These are phyloP conservation scores for Halocynthia roretzi DNA, from an alignment of 23 tunicate species.

Conservation along the genomic window DNA sequence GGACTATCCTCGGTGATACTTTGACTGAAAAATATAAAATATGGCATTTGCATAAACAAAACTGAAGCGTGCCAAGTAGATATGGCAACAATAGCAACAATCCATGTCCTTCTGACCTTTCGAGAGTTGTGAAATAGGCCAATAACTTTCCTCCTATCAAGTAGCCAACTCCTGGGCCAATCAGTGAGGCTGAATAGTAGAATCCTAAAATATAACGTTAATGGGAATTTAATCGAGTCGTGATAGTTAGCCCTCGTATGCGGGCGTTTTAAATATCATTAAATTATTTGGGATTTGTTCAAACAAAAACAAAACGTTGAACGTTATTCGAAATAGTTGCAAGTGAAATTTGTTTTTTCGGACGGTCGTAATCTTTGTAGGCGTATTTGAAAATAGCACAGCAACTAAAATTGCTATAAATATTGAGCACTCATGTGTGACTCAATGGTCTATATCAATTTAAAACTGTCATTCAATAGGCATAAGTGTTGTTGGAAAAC, in stretches of 20 bases:
- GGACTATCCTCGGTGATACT: conserved; percentile 27
- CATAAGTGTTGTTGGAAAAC: no score
- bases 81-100: neutral
- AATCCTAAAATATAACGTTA: conserved; percentile 32
- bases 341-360: no score
- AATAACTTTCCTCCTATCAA: conserved; percentile 65
- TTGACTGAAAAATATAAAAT: conserved; percentile 20
- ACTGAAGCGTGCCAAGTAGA: neutral
- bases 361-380: no score
- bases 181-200: conserved; percentile 57
- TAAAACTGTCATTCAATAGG: no score
- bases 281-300: no score
- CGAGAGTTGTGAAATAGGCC: conserved; percentile 41
- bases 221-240: neutral
- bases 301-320: no score
- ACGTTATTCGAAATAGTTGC: no score
- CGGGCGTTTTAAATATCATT: no score
- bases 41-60: neutral
- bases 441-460: no score
- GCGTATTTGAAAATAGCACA: no score
- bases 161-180: conserved; percentile 87
- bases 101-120: conserved; percentile 16
- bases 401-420: no score
- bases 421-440: no score
- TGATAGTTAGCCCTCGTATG: neutral